A percentile compares a stretch with the other conserved stretches of the same genome.
Conservation (phyloP, 2,113 vertebrate genomes). For the Grammomys dolichurus region DNA sequence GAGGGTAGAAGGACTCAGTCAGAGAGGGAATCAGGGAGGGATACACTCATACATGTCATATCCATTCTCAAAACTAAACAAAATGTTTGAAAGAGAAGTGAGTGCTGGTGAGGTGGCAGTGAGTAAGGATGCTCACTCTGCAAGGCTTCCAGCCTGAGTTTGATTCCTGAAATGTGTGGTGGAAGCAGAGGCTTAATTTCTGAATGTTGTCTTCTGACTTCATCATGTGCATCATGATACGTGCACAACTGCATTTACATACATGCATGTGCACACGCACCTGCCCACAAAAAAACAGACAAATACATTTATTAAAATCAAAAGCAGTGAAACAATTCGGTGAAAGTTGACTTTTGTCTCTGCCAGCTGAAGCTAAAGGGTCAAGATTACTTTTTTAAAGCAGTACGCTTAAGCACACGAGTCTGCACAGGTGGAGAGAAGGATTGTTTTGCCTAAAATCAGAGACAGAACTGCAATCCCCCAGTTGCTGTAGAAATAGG, state of each 20-base stretch:
- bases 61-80: neutral
- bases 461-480: neutral
- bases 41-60: neutral
- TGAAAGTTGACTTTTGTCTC: conserved; percentile 41
- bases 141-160: too few species aligned
- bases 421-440: neutral
- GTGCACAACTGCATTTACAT: neutral
- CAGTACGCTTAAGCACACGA: neutral
- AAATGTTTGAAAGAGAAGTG: neutral
- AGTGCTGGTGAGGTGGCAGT: too few species aligned
- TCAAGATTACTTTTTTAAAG: conserved; percentile 30
- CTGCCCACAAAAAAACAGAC: neutral
- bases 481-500: neutral
- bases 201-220: too few species aligned
- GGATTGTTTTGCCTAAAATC: conserved; percentile 36
- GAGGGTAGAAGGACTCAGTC: neutral
- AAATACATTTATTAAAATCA: neutral
- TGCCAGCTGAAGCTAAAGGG: neutral
- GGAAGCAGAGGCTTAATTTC: too few species aligned
- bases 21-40: neutral
- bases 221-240: neutral
- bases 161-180: neutral
- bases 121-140: neutral
- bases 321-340: neutral
- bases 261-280: neutral